Percentiles rank a stretch among this genome's conserved stretches.
These are phyloP conservation scores for Aleiodes alternator DNA, from an alignment of 2,888 invertebrate species.

Conservation along the genomic window DNA sequence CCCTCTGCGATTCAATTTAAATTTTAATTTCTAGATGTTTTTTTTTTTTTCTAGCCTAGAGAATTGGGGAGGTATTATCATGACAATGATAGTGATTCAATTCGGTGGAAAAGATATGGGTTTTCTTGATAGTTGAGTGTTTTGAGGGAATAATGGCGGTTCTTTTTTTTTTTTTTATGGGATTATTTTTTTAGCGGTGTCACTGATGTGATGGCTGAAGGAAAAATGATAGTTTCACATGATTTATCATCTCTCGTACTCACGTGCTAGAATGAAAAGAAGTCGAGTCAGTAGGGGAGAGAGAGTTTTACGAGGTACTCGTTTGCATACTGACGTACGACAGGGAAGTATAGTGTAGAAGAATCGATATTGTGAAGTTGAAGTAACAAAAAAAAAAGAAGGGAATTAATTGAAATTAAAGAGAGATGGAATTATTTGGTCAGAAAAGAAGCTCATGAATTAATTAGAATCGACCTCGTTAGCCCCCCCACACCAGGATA, in stretches of 20 bases:
- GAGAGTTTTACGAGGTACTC: conserved; percentile 44
- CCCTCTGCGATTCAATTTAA: no score
- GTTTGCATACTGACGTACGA: conserved; percentile 53
- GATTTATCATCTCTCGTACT: conserved; percentile 54
- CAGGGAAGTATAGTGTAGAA: conserved; percentile 8
- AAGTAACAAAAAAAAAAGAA: neutral
- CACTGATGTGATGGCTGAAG: conserved; percentile 49
- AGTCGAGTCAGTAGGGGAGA: conserved; percentile 41
- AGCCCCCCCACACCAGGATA: conserved; percentile 45
- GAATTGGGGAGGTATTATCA: no score
- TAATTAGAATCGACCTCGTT: conserved; percentile 58
- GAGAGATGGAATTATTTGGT: conserved; percentile 13
- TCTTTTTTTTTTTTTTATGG: conserved; percentile 27
- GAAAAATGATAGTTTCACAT: conserved; percentile 51
- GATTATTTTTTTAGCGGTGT: conserved; percentile 51
- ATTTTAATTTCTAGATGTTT: no score
- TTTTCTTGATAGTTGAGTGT: conserved; percentile 42
- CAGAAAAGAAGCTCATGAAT: conserved; percentile 51
- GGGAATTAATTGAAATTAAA: conserved; percentile 8
- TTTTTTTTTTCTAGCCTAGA: no score
- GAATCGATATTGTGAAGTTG: conserved; percentile 1
- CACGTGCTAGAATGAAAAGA: conserved; percentile 23
- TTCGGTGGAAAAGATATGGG: conserved; percentile 3
- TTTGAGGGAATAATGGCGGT: no score
- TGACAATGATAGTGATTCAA: neutral